These are phyloP conservation scores for Labroides dimidiatus DNA, from an alignment of 2,797 vertebrate genomes.

Conservation along the genomic window DNA sequence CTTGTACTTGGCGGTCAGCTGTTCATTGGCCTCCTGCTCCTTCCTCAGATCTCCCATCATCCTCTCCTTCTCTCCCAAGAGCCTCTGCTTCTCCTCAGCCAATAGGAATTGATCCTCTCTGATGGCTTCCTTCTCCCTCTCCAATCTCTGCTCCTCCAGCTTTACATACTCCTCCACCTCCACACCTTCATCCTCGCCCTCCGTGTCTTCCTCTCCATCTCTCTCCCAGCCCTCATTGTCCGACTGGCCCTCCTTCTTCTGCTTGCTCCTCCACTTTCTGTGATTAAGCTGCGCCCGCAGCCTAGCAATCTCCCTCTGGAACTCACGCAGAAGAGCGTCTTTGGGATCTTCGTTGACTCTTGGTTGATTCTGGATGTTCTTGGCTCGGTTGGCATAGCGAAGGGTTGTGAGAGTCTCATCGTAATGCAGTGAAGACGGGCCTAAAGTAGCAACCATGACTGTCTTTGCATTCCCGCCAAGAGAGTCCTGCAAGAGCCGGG, in stretches of 20 bases:
- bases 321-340: slow-evolving; percentile 93
- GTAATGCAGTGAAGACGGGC: slow-evolving; percentile 91
- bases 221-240: slow-evolving; percentile 73
- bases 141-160: slow-evolving; percentile 92
- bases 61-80: slow-evolving; percentile 96
- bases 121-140: slow-evolving; percentile 94
- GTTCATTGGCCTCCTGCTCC: slow-evolving; percentile 93
- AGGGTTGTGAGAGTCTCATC: slow-evolving; percentile 96
- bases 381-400: slow-evolving; percentile 95
- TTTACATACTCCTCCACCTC: slow-evolving; percentile 89
- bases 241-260: slow-evolving; percentile 82
- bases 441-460: slow-evolving; percentile 96
- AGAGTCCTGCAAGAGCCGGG: slow-evolving; percentile 95
- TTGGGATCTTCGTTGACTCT: slow-evolving; percentile 97
- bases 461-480: slow-evolving; percentile 97
- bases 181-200: slow-evolving; percentile 68
- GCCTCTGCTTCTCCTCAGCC: slow-evolving; percentile 93
- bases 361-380: slow-evolving; percentile 98
- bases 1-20: slow-evolving; percentile 95
- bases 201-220: slow-evolving; percentile 72
- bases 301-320: slow-evolving; percentile 94
- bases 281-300: slow-evolving; percentile 94
- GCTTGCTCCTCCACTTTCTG: slow-evolving; percentile 86
- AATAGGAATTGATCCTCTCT: slow-evolving; percentile 92
- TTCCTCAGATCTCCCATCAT: slow-evolving; percentile 94